These are phyloP conservation scores for Serilophus lunatus DNA, from an alignment of 2,113 vertebrate genomes.

Conservation along the genomic window DNA sequence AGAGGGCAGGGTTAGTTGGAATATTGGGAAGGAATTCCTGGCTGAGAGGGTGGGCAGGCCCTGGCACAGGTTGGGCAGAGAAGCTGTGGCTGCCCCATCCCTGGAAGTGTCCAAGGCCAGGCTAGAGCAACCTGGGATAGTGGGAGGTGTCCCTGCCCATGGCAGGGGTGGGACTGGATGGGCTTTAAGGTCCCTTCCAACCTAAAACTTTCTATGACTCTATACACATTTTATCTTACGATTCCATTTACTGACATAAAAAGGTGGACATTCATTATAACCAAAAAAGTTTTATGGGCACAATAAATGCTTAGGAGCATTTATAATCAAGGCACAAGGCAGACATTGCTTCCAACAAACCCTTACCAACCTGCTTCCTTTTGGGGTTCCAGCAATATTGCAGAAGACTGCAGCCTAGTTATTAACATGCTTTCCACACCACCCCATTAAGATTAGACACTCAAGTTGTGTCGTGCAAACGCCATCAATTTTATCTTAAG, in stretches of 20 bases:
- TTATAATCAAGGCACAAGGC: not conserved
- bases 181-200: not conserved
- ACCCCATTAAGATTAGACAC: not conserved
- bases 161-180: not conserved
- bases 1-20: fast-evolving
- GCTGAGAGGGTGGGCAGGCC: fast-evolving
- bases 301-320: not conserved
- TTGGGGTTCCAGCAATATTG: not conserved
- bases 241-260: not conserved
- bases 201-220: not conserved
- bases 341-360: not conserved
- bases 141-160: not conserved
- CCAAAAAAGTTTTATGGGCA: not conserved
- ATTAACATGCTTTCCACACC: conserved; percentile 32
- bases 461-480: not conserved
- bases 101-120: fast-evolving
- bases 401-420: not conserved
- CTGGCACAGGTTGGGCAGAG: not conserved
- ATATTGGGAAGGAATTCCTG: fast-evolving
- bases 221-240: not conserved
- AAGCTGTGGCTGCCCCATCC: not conserved
- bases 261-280: not conserved
- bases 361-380: not conserved
- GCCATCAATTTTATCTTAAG: conserved; percentile 13
- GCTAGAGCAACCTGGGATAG: fast-evolving